These are phyloP conservation scores for Daboia siamensis DNA, from an alignment of 2,113 vertebrate species.

Conservation along the genomic window DNA sequence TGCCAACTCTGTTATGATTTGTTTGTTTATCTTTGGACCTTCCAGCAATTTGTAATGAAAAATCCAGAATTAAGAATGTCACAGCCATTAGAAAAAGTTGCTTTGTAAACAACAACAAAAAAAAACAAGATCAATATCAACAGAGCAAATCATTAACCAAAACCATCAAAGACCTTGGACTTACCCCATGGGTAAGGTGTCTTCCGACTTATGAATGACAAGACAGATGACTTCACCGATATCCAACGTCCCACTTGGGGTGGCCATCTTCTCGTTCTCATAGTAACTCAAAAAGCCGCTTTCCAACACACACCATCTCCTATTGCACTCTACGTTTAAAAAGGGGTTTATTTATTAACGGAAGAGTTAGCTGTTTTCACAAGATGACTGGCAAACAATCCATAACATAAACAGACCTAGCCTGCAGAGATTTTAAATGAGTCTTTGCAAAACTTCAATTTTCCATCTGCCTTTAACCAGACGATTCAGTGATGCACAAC, in stretches of 20 bases:
- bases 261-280: conserved; percentile 80
- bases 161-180: conserved; percentile 28
- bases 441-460: background rate
- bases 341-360: background rate
- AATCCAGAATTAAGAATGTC: background rate
- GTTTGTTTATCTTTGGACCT: background rate
- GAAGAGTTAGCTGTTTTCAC: background rate
- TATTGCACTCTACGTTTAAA: conserved; percentile 77
- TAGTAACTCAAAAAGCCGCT: conserved; percentile 91
- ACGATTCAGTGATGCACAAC: background rate
- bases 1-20: background rate
- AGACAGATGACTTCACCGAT: conserved; percentile 81
- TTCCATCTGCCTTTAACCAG: background rate
- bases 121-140: background rate
- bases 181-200: conserved; percentile 77
- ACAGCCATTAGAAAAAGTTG: background rate
- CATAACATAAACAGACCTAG: background rate
- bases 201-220: conserved; percentile 75
- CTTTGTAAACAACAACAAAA: background rate
- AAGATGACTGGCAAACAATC: background rate
- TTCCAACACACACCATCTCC: conserved; percentile 91
- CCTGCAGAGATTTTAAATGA: background rate
- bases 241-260: conserved; percentile 82
- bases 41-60: background rate
- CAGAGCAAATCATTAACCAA: background rate